Conservation (phyloP, 2,797 vertebrate genomes). For the Pangasius krempfi region DNA sequence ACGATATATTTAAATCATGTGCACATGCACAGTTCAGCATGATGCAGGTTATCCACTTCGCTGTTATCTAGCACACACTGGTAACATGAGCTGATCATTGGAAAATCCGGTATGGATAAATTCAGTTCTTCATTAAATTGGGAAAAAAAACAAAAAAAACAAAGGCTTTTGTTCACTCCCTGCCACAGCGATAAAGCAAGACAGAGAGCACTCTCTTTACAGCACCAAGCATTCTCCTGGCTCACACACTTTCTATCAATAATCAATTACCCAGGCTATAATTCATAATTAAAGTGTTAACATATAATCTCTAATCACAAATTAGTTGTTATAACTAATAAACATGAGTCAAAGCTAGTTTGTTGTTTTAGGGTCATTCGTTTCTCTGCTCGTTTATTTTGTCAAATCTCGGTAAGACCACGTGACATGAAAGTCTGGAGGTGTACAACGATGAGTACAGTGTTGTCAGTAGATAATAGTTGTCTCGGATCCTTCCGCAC, state of each 20-base stretch:
- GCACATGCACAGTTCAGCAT: neutral
- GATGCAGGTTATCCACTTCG: neutral
- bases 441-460: too few relatives aligned
- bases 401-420: neutral
- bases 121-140: conserved; percentile 28
- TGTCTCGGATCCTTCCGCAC: neutral
- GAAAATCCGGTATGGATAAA: too few relatives aligned
- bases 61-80: neutral
- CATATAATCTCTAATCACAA: neutral
- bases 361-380: neutral
- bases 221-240: conserved; percentile 69
- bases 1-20: neutral
- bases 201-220: conserved; percentile 78
- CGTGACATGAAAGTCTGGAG: neutral
- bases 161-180: conserved; percentile 72
- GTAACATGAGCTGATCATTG: neutral
- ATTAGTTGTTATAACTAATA: neutral
- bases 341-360: neutral
- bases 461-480: neutral
- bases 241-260: conserved; percentile 2
- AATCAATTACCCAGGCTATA: neutral
- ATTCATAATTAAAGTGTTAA: neutral
- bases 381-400: neutral
- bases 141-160: conserved; percentile 34
- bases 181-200: conserved; percentile 67